Percentiles rank a stretch among this genome's conserved stretches.
These are phyloP conservation scores for Dissostichus mawsoni DNA, from an alignment of 2,113 vertebrate species.

Conservation along the genomic window DNA sequence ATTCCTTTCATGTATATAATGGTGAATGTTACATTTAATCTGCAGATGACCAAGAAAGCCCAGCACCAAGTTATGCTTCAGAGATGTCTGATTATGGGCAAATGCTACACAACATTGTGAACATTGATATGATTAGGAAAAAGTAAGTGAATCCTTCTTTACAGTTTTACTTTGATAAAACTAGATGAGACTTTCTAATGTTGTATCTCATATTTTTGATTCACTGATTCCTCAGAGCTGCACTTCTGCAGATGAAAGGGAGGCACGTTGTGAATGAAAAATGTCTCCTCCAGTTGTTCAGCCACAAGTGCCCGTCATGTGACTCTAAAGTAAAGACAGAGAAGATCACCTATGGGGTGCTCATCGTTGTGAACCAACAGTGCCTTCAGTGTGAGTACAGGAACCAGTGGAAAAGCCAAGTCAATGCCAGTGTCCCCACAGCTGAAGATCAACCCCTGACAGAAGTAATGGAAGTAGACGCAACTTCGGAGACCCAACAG, in stretches of 20 bases:
- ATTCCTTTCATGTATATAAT: too few species aligned
- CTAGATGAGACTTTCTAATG: neutral
- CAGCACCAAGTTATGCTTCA: neutral
- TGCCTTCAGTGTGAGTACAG: conserved; percentile 51
- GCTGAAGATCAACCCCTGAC: conserved; percentile 3
- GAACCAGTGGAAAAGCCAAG: conserved; percentile 52
- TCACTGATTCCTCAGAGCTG: conserved; percentile 28
- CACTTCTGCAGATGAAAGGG: conserved; percentile 20
- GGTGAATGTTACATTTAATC: neutral
- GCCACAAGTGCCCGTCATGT: conserved; percentile 40
- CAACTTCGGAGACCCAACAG: conserved; percentile 12
- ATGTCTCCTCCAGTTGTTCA: conserved; percentile 44
- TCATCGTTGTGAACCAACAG: conserved; percentile 37
- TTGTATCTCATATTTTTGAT: neutral
- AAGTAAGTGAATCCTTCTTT: conserved; percentile 29
- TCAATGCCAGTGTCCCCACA: neutral
- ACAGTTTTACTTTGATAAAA: neutral
- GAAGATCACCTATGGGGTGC: conserved; percentile 33
- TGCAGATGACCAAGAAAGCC: conserved; percentile 11
- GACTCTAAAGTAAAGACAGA: conserved; percentile 32
- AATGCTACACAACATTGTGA: neutral
- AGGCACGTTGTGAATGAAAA: conserved; percentile 53
- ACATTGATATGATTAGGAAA: conserved; percentile 23
- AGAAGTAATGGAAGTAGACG: neutral
- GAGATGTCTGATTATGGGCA: neutral